Evolutionary conservation across 1,140 invertebrate genomes (phyloP).

Genomic region (Holcopasites calliopsidis): DNA sequence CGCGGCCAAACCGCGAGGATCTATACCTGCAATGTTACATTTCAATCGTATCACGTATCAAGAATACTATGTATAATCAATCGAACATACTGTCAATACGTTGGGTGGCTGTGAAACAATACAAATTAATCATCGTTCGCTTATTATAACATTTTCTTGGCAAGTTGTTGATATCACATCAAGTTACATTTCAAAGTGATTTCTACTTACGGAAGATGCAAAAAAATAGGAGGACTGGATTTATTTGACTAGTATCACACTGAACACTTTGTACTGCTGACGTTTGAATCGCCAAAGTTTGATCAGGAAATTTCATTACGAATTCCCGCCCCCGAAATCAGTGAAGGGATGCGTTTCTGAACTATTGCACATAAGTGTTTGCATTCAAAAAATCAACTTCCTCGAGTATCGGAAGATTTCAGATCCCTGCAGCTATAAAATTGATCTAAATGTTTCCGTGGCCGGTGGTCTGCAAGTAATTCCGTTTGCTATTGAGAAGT

Average conservation of each 20-base stretch:
- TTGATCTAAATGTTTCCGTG: no score
- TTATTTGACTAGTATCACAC: no score
- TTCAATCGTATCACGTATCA: neutral
- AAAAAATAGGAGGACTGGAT: no score
- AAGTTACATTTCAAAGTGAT: neutral
- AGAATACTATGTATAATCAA: neutral
- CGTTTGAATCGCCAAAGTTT: neutral
- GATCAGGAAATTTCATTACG: no score
- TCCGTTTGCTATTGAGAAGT: no score
- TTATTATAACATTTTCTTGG: neutral
- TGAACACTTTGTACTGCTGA: neutral
- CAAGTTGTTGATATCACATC: neutral
- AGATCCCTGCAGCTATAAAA: no score
- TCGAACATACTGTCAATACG: neutral
- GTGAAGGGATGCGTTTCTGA: neutral
- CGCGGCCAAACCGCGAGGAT: slow-evolving; percentile 51
- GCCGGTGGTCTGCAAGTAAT: no score
- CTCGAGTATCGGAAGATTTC: no score
- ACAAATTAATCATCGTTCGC: neutral
- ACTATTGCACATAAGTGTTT: neutral
- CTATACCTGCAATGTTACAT: neutral
- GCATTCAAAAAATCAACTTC: neutral
- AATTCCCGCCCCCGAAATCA: neutral
- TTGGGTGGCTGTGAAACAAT: neutral
- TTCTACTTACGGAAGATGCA: neutral